Evolutionary conservation across 2,113 vertebrate species (phyloP), one percentile per base, ranked within the genome.

Genomic region (Pogona vitticeps): DNA sequence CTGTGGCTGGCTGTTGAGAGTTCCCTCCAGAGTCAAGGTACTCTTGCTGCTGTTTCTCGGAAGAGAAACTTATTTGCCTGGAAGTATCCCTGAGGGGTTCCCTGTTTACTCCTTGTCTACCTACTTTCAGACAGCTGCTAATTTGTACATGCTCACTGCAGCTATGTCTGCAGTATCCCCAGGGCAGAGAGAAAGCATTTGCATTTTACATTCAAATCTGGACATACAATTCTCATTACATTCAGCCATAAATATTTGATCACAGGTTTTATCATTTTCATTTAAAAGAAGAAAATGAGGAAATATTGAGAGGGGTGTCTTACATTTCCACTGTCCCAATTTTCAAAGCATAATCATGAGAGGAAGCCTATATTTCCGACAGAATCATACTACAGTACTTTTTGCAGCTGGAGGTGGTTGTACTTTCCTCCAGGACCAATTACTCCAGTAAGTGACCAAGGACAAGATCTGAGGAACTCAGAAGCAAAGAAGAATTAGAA

Each of bases 171-270:
- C 23, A 2, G 36, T 83, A 71, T 72, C 76, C 86, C 76, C 33
- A 79, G 56, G 46, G 36, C 15, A 72, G 56, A 26, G 31, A 46
- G 65, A 63, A 71, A 83, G 10, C 42, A 21, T 15, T 52, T 59
- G 42, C 52, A 21, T 61, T 68, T 82, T 61, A 82, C 61, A 65
- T 70, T 58, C 52, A 65, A 79, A 38, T 73, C 36, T 38, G 86
- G 86, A 83, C 18, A 87, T 8, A 65, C 85, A 89, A 18, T 76
- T 89, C 73, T 61, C 89, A 59, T 84, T 21, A 63, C 76, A 86
- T 76, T 0, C 10, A 84, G 70, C 82, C 87, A 78, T 58, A 89
- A 91, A 84, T 85, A 83, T 80, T 90, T n/a, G 85, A 89, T 79
- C 46, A 65, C 52, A 72, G 61, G 36, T 80, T 79, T 81, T 86